Evolutionary conservation across 1,140 invertebrate genomes (phyloP).

Genomic region (Tetramorium alpestre): DNA sequence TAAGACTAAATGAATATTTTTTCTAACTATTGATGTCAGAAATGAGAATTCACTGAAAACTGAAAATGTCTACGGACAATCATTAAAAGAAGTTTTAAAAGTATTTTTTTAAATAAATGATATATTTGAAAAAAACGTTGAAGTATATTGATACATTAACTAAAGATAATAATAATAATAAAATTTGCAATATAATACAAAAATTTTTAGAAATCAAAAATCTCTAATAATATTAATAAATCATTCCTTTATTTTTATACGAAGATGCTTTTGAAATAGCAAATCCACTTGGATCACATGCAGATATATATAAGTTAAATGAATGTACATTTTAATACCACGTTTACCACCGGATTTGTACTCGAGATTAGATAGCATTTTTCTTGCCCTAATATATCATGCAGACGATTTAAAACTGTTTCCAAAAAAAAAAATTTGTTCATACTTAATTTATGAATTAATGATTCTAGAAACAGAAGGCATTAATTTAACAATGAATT

Average conservation of each 20-base stretch:
- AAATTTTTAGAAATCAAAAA: constrained; percentile 22
- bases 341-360: background rate
- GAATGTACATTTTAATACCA: constrained; percentile 31
- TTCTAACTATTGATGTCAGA: too few species aligned
- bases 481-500: background rate
- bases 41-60: too few species aligned
- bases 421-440: background rate
- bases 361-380: constrained; percentile 19
- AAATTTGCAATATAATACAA: constrained; percentile 20
- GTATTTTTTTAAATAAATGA: background rate
- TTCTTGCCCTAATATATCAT: constrained; percentile 7
- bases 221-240: background rate
- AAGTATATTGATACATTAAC: background rate
- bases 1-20: too few species aligned
- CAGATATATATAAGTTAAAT: background rate
- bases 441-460: background rate
- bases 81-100: constrained; percentile 4
- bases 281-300: constrained; percentile 18
- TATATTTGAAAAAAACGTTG: background rate
- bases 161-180: background rate
- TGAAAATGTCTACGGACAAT: background rate
- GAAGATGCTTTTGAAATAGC: constrained; percentile 9
- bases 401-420: background rate
- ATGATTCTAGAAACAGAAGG: constrained; percentile 14
- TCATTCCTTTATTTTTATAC: constrained; percentile 1